A percentile compares a stretch with the other conserved stretches of the same genome.
Evolutionary conservation across 2,888 invertebrate genomes (phyloP).

Genomic region (Tinea pellionella): DNA sequence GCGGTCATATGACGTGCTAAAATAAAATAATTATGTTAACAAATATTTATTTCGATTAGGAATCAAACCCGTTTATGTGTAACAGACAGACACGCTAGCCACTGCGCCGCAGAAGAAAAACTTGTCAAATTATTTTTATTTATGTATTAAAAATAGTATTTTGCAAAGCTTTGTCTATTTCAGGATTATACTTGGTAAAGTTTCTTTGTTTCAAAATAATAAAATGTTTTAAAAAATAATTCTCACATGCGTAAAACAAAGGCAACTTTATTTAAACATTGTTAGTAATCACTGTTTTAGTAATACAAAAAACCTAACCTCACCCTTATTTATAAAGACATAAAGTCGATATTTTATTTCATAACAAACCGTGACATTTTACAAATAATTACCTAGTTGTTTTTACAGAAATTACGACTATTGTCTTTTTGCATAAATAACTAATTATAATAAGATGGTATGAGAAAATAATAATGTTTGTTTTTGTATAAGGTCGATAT

Average conservation of each 20-base stretch:
- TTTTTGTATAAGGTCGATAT: background rate
- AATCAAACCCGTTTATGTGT: no score
- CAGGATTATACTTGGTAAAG: background rate
- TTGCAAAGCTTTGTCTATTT: no score
- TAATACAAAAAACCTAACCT: no score
- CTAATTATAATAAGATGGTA: conserved; percentile 3
- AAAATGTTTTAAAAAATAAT: background rate
- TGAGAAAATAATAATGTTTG: background rate
- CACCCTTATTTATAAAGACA: no score
- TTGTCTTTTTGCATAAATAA: conserved; percentile 1
- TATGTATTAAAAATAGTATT: no score
- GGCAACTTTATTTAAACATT: background rate
- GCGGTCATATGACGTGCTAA: no score
- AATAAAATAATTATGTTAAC: no score
- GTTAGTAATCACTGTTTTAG: background rate
- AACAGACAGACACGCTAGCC: no score
- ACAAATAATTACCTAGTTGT: background rate
- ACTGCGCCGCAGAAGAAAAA: no score
- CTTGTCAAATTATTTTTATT: no score
- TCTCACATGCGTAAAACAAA: background rate
- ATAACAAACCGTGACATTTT: background rate
- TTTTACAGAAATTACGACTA: conserved; percentile 2
- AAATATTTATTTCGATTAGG: no score
- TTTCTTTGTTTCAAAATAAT: background rate
- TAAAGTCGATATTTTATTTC: background rate